These are phyloP conservation scores for Amblyraja radiata DNA, from an alignment of 2,797 vertebrate genomes.

Conservation along the genomic window DNA sequence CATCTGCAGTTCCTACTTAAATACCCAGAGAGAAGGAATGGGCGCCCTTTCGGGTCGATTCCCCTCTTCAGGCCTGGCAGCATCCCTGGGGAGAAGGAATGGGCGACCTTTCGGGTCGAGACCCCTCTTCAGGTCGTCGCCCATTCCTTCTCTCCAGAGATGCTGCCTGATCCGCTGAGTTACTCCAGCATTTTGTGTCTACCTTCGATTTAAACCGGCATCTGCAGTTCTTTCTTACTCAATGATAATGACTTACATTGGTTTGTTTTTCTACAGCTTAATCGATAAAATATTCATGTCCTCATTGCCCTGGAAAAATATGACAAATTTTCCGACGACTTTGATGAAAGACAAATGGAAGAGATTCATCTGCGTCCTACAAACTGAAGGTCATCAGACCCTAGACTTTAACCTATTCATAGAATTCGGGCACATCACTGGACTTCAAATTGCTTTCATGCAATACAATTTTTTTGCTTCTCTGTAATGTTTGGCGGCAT, in stretches of 20 bases:
- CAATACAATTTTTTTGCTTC: background rate
- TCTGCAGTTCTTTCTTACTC: too few species aligned
- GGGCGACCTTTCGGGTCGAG: too few species aligned
- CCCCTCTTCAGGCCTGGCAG: too few species aligned
- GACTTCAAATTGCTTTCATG: background rate
- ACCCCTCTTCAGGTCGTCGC: too few species aligned
- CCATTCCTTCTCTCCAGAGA: too few species aligned
- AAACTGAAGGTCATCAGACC: background rate
- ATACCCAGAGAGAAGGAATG: too few species aligned
- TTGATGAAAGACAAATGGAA: background rate
- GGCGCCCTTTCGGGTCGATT: too few species aligned
- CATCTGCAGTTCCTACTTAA: too few species aligned
- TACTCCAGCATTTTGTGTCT: too few species aligned
- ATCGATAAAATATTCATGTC: background rate
- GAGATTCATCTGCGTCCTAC: background rate
- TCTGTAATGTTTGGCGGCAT: background rate
- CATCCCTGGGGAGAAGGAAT: too few species aligned
- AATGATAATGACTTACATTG: background rate
- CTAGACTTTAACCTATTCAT: background rate
- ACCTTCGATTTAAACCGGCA: too few species aligned
- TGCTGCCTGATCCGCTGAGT: too few species aligned
- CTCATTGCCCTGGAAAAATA: background rate
- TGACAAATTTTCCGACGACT: background rate
- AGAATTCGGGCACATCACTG: background rate
- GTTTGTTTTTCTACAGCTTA: background rate